Percentiles rank a stretch among this genome's conserved stretches.
Conservation (phyloP, 2,113 vertebrate genomes). For the Syrrhaptes paradoxus region DNA sequence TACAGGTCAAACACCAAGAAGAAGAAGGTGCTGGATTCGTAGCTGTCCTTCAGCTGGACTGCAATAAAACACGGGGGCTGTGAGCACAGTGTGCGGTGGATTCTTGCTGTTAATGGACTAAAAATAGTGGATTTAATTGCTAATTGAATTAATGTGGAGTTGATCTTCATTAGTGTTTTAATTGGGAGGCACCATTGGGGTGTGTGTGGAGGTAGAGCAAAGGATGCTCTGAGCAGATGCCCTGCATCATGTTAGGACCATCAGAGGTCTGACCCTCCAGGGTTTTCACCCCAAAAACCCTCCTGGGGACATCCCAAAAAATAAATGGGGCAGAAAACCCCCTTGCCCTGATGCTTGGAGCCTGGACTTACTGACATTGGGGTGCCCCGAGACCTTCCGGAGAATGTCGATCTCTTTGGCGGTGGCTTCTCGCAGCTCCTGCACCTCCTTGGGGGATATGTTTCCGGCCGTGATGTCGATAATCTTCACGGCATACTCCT, state of each 20-base stretch:
- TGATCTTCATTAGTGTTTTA: not conserved
- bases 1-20: constrained; percentile 98
- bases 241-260: fast-evolving
- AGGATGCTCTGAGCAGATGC: not conserved
- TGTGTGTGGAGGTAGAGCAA: fast-evolving
- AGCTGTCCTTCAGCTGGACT: constrained; percentile 98
- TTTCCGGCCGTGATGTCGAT: constrained; percentile 94
- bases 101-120: not conserved
- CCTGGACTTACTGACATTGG: constrained; percentile 89
- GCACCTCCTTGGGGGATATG: constrained; percentile 81
- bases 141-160: not conserved
- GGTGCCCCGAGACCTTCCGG: constrained; percentile 86
- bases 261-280: not conserved
- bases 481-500: constrained; percentile 94
- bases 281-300: not conserved
- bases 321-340: not conserved
- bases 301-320: not conserved
- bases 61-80: constrained; percentile 58
- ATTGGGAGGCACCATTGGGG: not conserved
- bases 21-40: constrained; percentile 92
- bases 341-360: not conserved
- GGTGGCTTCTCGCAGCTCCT: constrained; percentile 88
- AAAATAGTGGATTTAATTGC: not conserved
- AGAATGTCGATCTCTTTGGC: constrained; percentile 95
- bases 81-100: not conserved